A percentile compares a stretch with the other conserved stretches of the same genome.
Evolutionary conservation across 2,113 vertebrate genomes (phyloP).

Genomic region (Eulacestoma nigropectus): DNA sequence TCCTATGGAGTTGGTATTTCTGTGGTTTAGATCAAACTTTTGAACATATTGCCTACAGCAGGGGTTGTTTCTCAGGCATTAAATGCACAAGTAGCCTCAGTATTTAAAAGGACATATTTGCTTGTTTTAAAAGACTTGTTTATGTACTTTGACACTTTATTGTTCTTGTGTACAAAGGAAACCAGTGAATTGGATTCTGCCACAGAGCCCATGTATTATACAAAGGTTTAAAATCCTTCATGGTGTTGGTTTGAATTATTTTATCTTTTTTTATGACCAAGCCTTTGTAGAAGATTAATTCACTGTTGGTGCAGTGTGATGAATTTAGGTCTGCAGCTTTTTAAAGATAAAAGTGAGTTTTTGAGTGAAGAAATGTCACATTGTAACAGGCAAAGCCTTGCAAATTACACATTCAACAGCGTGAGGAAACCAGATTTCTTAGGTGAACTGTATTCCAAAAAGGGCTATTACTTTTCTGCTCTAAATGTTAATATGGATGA

Average conservation of each 20-base stretch:
- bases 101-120: conserved; percentile 14
- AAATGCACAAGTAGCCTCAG: background rate
- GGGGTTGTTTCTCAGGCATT: background rate
- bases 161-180: conserved; percentile 1
- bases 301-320: background rate
- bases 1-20: background rate
- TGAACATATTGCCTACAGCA: conserved; percentile 25
- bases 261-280: background rate
- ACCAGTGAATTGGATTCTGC: background rate
- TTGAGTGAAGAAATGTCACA: background rate
- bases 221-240: background rate
- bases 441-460: background rate
- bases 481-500: background rate
- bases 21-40: conserved; percentile 35
- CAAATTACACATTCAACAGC: background rate
- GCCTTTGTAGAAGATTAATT: background rate
- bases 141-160: background rate
- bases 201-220: background rate
- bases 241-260: background rate
- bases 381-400: background rate
- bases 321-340: background rate
- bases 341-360: background rate
- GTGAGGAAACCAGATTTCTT: background rate
- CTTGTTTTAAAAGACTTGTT: conserved; percentile 1
- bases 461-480: background rate